phyloP scores from a whole-genome alignment of 1,140 invertebrate species.

The Eriocheir sinensis region DNA sequence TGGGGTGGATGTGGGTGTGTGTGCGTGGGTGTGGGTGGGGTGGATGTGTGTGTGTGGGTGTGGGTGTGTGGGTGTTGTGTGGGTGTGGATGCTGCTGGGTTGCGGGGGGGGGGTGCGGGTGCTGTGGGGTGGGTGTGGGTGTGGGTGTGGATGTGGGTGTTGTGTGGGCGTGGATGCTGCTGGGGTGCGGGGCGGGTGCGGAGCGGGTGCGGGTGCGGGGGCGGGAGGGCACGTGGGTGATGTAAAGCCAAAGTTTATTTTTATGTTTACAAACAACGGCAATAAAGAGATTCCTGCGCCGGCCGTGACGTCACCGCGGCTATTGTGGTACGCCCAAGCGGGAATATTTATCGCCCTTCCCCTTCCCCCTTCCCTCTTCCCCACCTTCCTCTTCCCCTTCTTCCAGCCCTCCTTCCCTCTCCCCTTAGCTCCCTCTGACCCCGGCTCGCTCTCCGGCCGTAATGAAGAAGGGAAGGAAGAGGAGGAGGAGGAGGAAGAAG shows the following conservation, averaged over 20 bases:
- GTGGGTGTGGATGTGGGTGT: background rate
- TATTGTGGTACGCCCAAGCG: background rate
- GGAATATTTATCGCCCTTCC: conserved; percentile 20
- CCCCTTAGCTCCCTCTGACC: too few species aligned
- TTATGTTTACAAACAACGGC: conserved; percentile 65
- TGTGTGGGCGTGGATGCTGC: background rate
- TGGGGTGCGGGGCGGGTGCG: too few species aligned
- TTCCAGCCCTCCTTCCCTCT: background rate
- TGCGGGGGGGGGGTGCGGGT: too few species aligned
- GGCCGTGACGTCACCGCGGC: conserved; percentile 49
- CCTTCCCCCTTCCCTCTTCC: background rate
- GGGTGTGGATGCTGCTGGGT: background rate
- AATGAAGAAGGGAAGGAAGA: background rate
- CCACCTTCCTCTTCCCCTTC: background rate
- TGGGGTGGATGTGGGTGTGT: background rate
- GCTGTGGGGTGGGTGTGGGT: background rate
- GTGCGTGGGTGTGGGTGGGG: background rate
- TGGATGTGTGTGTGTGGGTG: conserved; percentile 45
- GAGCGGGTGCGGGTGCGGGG: background rate
- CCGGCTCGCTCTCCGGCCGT: background rate
- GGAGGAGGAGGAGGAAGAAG: background rate
- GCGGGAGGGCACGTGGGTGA: background rate
- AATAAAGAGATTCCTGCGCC: conserved; percentile 52
- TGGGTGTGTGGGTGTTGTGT: conserved; percentile 51
- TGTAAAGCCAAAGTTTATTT: conserved; percentile 57